Evolutionary conservation across 2,797 vertebrate genomes (phyloP), one percentile per base, ranked within the genome.

Genomic region (Sebastiscus albofasciatus): DNA sequence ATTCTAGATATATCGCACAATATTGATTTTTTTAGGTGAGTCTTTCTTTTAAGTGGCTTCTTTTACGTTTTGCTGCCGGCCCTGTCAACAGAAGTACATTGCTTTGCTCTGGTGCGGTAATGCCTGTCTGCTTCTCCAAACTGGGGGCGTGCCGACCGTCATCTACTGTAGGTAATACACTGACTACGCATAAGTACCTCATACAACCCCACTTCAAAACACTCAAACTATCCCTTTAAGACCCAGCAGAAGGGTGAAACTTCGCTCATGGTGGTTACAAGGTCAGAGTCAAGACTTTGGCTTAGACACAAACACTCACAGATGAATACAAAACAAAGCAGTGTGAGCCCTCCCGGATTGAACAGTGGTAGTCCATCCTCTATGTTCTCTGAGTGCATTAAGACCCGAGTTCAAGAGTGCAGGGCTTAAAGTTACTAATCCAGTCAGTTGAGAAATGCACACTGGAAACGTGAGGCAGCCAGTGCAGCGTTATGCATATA

Each of bases 351-450:
- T 60, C 67, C 20, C 11, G 36, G 26, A 66, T 8, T 67, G 36
- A 67, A 78, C 61, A 31, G 62, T 34, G 72, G 54, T 31, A 27
- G 67, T 77, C 26, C 22, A 58, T 61, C 67, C 67, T 76, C 77
- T 31, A 31, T 79, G 77, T 84, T 80, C 72, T 56, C 67, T 77
- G 66, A 65, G 26, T 77, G 80, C 76, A 79, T 77, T 80, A 82
- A 88, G 72, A 77, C 31, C 76, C 0, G n/a, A 82, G 92, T 90
- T 94, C 90, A 92, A 89, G 80, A 92, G 90, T 93, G 92, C 89
- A 91, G 65, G 66, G 79, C 89, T 90, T 93, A 90, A 90, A 88
- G 89, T 88, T 81, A 86, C 90, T 94, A 93, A 95, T 95, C 92
- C 86, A 90, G 84, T 93, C 88, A 88, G 77, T 69, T 83, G 80